Evolutionary conservation across 2,797 vertebrate genomes (phyloP).

Genomic region (Chaetophractus vellerosus): DNA sequence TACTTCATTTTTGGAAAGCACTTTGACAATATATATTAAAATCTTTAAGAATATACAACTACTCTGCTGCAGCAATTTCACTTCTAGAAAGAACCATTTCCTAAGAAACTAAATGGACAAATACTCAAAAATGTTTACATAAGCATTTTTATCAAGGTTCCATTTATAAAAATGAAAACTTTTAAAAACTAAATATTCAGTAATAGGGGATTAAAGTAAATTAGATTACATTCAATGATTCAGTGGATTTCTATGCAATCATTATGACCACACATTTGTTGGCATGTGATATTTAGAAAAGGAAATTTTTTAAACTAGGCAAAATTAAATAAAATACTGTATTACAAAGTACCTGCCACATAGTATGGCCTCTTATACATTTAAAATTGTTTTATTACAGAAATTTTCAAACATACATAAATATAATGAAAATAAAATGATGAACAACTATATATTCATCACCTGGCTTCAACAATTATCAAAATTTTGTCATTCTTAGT

Average conservation of each 20-base stretch:
- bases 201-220: neutral
- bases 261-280: constrained; percentile 14
- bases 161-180: neutral
- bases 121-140: constrained; percentile 5
- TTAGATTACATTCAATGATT: neutral
- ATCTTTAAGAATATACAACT: neutral
- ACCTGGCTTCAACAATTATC: neutral
- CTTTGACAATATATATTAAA: constrained; percentile 6
- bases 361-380: neutral
- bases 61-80: neutral
- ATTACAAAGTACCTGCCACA: neutral
- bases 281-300: neutral
- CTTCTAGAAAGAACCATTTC: neutral
- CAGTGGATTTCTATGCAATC: neutral
- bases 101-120: constrained; percentile 3
- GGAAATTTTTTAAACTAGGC: neutral
- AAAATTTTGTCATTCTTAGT: neutral
- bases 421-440: neutral
- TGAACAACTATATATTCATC: neutral
- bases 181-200: neutral
- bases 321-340: constrained; percentile 35
- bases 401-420: neutral
- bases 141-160: neutral
- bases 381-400: constrained; percentile 7
- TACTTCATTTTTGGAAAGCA: neutral